Evolutionary conservation across 2,888 invertebrate genomes (phyloP), one percentile per base, ranked within the genome.

Genomic region (Apodemia hepburni): DNA sequence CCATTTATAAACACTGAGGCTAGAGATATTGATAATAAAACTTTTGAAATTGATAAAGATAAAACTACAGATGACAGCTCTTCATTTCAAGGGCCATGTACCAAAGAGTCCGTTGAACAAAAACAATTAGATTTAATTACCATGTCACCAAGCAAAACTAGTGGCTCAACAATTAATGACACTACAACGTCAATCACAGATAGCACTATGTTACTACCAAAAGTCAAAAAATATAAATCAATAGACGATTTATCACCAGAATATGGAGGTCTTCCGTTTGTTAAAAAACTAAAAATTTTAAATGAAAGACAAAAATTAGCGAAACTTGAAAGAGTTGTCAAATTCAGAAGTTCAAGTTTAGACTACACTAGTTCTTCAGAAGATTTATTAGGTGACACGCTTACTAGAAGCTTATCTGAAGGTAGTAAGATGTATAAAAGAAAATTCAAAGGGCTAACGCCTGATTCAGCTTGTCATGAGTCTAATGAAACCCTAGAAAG

Each of bases 231-330:
- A 78, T 97, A 97, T 82, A 93, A 94, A 67, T 97, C 97, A n/a
- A 95, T 97, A 61, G 96, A 96, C 75, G 97, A 97, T 80, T 84
- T 97, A 45, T 97, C 97, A 9, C 97, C 97, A 0, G 97, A 97
- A 79, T 97, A 97, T 74, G 95, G 96, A 61, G 96, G 96, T 15
- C 83, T 97, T 65, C 97, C 97, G 0, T 97, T 97, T 77, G 97
- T 97, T 0, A 97, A 97, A 82, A 97, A 97, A 74, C 86, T 97
- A 60, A 97, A 97, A 89, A 97, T 97, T 71, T 91, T 97, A 59
- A 97, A 97, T 80, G 97, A 97, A 84, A 93, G 97, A 11, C 97
- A 97, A 79, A 97, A 97, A 85, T 83, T 97, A 67, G 96, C 96
- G 42, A 96, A 96, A 78, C 87, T 97, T 58, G 96, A 97, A 80